Conservation (phyloP, 2,797 vertebrate genomes). For the Podarcis siculus region DNA sequence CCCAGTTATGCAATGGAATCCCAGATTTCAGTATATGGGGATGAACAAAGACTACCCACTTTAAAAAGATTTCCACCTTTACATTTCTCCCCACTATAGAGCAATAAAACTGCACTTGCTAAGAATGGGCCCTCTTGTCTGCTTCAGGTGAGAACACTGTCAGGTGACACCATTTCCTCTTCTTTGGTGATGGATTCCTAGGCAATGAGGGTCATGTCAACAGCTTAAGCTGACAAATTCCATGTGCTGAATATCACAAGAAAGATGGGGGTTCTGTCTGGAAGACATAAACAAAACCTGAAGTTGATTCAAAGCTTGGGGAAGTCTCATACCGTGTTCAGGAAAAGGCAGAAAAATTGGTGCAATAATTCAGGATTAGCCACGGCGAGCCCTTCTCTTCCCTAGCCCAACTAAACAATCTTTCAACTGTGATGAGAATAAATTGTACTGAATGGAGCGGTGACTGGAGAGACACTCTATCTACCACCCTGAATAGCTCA, state of each 20-base stretch:
- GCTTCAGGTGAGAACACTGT: conserved; percentile 49
- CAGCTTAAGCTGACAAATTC: conserved; percentile 71
- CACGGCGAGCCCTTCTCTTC: conserved; percentile 65
- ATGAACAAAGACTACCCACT: not conserved
- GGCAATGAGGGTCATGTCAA: conserved; percentile 60
- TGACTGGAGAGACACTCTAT: conserved; percentile 24
- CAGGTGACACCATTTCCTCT: conserved; percentile 59
- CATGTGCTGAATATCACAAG: conserved; percentile 63
- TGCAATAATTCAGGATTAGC: conserved; percentile 70
- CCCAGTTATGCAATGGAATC: conserved; percentile 11
- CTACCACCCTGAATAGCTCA: conserved; percentile 46
- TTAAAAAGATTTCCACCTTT: conserved; percentile 27
- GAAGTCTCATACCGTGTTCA: conserved; percentile 63
- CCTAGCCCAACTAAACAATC: conserved; percentile 66
- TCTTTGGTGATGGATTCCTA: conserved; percentile 60
- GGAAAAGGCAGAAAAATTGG: conserved; percentile 66
- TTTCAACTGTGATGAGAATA: conserved; percentile 70
- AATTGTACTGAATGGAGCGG: conserved; percentile 64
- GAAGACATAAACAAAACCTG: conserved; percentile 70
- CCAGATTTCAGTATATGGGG: not conserved
- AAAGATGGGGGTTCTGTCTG: conserved; percentile 66
- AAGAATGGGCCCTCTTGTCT: not conserved
- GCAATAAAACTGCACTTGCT: conserved; percentile 51
- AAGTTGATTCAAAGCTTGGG: conserved; percentile 54
- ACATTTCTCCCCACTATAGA: conserved; percentile 1